Base-by-base conservation (phyloP, 2,888 invertebrate genomes). In the Gastrophysa polygoni region DNA sequence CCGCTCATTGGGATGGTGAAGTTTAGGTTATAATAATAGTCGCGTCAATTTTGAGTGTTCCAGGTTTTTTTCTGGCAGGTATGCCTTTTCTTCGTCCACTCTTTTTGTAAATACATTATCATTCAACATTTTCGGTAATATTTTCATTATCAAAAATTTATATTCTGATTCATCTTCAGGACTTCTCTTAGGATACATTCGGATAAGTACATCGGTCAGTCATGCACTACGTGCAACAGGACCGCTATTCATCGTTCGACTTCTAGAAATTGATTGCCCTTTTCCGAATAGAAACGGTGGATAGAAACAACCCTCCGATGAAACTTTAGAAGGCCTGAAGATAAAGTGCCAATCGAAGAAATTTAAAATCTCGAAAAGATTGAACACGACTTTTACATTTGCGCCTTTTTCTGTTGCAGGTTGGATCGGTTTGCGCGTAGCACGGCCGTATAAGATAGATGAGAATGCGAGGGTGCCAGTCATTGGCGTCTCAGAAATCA, bases 331-430 rank as follows among this genome's bases (percentile, higher is more conserved):
- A 24, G 38, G 48, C 48, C 51, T 38, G 20, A 52, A 52, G 52
- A 59, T 48, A 59, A 49, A 59, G 68, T 61, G 61, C 65, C 70
- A 73, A 67, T 71, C 68, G 71, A 71, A 73, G 74, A 76, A 76
- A 77, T 76, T 77, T 73, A 68, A 75, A 78, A 77, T 79, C 78
- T 78, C 77, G 77, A 78, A 78, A 79, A 80, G 80, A 80, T 79
- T 80, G 80, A 80, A 81, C 81, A 81, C 76, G 81, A 81, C 81
- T 81, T 81, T 80, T 80, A 81, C 81, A 81, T 81, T 81, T 81
- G 80, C 76, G 77, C 55, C 38, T 54, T 54, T 59, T 56, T 56
- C 76, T 75, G 74, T 67, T 73, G 72, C 74, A 73, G 73, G 71
- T 73, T 73, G 29, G 76, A 77, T 77, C 74, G 75, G 71, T 74